phyloP scores from a whole-genome alignment of 2,113 vertebrate species.

The Cottus gobio region DNA sequence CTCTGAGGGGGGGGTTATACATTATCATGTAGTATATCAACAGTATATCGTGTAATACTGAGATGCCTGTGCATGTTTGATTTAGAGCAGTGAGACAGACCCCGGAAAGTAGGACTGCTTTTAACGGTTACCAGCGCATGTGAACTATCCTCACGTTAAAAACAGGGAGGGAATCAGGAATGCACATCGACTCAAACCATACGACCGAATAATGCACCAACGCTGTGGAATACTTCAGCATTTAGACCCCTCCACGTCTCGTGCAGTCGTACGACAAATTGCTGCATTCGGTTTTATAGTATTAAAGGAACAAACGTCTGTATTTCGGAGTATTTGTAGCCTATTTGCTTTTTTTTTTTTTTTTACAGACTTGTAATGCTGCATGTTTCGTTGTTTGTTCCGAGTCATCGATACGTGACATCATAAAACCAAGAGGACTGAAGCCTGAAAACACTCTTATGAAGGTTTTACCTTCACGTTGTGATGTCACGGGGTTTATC shows the following conservation, averaged over 20 bases:
- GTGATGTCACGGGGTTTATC: neutral
- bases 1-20: neutral
- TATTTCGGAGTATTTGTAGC: conserved; percentile 32
- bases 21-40: neutral
- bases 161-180: conserved; percentile 27
- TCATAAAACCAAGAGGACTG: neutral
- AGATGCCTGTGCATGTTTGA: conserved; percentile 72
- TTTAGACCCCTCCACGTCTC: neutral
- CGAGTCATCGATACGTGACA: neutral
- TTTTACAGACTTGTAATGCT: conserved; percentile 35
- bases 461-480: conserved; percentile 1
- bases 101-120: conserved; percentile 24
- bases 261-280: conserved; percentile 35
- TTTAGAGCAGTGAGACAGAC: conserved; percentile 30
- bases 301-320: conserved; percentile 7
- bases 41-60: conserved; percentile 8
- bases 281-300: conserved; percentile 51
- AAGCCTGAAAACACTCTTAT: neutral
- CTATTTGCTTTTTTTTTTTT: neutral
- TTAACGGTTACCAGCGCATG: conserved; percentile 44
- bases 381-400: conserved; percentile 52
- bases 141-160: conserved; percentile 17
- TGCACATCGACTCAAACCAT: neutral
- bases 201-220: neutral
- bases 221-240: neutral